Percentiles rank a stretch among this genome's conserved stretches.
These are phyloP conservation scores for Neogale vison DNA, from an alignment of 2,113 vertebrate genomes.

Conservation along the genomic window DNA sequence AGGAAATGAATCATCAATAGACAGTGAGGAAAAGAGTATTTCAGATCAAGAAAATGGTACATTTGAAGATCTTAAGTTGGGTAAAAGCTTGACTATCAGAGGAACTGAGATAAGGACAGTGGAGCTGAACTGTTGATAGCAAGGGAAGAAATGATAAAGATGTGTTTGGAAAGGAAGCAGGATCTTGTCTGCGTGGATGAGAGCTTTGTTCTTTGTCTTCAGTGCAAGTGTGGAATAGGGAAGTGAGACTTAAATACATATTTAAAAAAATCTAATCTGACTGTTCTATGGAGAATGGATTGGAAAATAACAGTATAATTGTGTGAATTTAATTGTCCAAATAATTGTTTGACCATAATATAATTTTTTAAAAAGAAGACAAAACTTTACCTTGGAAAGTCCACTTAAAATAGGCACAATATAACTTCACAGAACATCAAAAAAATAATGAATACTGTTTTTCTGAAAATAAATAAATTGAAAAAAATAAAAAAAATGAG, in stretches of 20 bases:
- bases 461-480: too few species aligned
- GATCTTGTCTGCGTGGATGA: background rate
- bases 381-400: background rate
- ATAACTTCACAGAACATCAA: background rate
- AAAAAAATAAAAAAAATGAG: too few species aligned
- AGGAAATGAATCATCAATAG: background rate
- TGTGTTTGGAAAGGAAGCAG: background rate
- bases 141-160: background rate
- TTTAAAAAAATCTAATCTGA: background rate
- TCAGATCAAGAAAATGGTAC: background rate
- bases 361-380: background rate
- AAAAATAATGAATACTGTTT: too few species aligned
- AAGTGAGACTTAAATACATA: background rate
- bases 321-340: background rate
- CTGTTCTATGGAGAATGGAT: background rate
- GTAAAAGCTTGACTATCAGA: background rate
- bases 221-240: background rate
- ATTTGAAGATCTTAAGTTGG: background rate
- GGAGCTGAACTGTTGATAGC: background rate
- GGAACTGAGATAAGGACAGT: background rate
- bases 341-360: background rate
- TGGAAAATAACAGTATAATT: background rate
- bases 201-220: background rate
- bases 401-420: background rate
- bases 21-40: background rate